Base-by-base conservation (phyloP, 2,888 invertebrate genomes). In the Eupeodes latifasciatus region DNA sequence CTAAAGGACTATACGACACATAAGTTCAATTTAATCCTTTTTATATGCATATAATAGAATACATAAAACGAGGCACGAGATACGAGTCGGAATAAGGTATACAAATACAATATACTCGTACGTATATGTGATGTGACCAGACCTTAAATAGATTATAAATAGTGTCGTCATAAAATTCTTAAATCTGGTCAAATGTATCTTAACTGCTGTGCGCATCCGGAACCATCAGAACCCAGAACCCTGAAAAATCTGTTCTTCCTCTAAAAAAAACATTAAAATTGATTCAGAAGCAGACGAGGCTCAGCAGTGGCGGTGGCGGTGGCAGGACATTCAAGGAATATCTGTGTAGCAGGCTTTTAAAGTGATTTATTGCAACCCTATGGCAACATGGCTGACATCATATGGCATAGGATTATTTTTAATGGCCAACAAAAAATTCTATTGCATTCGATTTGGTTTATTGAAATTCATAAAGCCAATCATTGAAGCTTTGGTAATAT, bases 111-210 rank as follows among this genome's bases (percentile, higher is more conserved):
- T 40, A 40, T 9, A n/a, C n/a, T n/a, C n/a, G n/a, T n/a, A 53
- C 6, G 57, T 75, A 67, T 66, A 34, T 64, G n/a, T 9, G 40
- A 19, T 47, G 47, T 44, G 19, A 47, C 64, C 64, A 64, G 47
- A 47, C 40, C 6, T 19, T 47, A 66, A 40, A 62, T 62, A 47
- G 34, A 67, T 71, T 53, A 40, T 53, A 57, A 27, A 61, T 61
- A 62, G 57, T 80, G 55, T 64, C 49, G 44, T 69, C 75, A 76
- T 85, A 81, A 80, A 77, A 81, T 69, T 61, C 64, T 81, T 72
- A 75, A 84, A 80, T 72, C 51, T 84, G 36, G 40, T 12, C 66
- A 77, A 66, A 66, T 27, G 36, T 59, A 72, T 72, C 72, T 59
- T 59, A 34, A 49, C 36, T 44, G 62, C 62, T 77, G 9, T 11